Conservation (phyloP, 2,113 vertebrate genomes). For the Equus przewalskii region DNA sequence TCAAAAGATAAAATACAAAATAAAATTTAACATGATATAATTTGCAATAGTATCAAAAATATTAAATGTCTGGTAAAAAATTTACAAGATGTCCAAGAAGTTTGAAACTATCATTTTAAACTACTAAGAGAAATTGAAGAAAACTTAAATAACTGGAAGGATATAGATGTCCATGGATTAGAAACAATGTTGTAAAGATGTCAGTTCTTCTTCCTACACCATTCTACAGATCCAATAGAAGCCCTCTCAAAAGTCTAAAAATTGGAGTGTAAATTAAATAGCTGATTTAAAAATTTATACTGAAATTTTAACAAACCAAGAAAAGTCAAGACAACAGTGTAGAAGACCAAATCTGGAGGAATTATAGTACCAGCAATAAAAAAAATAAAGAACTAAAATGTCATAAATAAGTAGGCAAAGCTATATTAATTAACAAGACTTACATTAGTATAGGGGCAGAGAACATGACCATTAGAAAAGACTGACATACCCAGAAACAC, state of each 20-base stretch:
- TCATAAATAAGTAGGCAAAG: background rate
- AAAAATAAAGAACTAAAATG: background rate
- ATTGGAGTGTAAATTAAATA: background rate
- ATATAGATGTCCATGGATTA: background rate
- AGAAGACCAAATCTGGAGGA: background rate
- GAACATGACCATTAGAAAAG: background rate
- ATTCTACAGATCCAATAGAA: background rate
- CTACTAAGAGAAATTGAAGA: background rate
- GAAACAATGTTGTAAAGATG: background rate
- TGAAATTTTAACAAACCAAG: background rate
- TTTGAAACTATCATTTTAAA: background rate
- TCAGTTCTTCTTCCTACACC: background rate
- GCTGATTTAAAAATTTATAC: background rate
- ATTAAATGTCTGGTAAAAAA: background rate
- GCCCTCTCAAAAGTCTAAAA: background rate
- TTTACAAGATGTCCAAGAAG: background rate
- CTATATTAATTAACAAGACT: background rate
- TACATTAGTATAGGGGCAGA: background rate
- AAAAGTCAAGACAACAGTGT: background rate
- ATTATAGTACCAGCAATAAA: background rate
- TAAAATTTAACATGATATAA: background rate
- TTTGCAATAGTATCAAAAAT: background rate
- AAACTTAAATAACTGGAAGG: background rate
- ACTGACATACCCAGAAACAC: background rate
- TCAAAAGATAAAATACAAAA: background rate